Evolutionary conservation across 2,113 vertebrate species (phyloP), one percentile per base, ranked within the genome.

Genomic region (Globicephala melas): DNA sequence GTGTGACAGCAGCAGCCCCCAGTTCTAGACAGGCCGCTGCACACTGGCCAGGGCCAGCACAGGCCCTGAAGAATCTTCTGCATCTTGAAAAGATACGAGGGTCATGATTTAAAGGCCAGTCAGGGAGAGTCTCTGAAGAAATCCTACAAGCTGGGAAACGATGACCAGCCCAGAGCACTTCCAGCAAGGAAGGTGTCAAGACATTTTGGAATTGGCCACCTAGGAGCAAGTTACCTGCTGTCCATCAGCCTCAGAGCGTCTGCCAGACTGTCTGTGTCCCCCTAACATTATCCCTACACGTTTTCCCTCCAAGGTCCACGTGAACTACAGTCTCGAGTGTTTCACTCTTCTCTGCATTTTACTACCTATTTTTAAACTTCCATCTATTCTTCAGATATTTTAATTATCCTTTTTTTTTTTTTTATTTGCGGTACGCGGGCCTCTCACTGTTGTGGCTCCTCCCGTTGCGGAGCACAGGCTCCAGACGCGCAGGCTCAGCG

Each of bases 21-120:
- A 28, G 2, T 6, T 11, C 36, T n/a, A 25, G 44, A 0, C 0
- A 92, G 50, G 63, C 36, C 23, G 2, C 41, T 6, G 6, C 8
- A 63, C 47, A 21, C 77, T 5, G 47, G n/a, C 80, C 50, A 41
- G 20, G 36, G 77, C 67, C 50, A 41, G 26, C 6, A 70, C 33
- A 65, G 65, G 25, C 8, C 7, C 0, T 9, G 11, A 55, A 63
- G 77, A 81, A 41, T 47, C 28, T 33, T n/a, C 47, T 76, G 81
- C 36, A 31, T 86, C 79, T 89, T 85, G 47, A 67, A 70, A 94
- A 92, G 60, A 89, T 3, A 83, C 33, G 2, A 62, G n/a, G 28
- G 65, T 62, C 47, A 31, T 82, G 67, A 73, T 8, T 14, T n/a
- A 58, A 44, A 94, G 65, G 58, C 31, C 60, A 80, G n/a, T 47